Percentiles rank a stretch among this genome's conserved stretches.
Evolutionary conservation across 2,888 invertebrate species (phyloP).

Genomic region (Galerucella pusilla): DNA sequence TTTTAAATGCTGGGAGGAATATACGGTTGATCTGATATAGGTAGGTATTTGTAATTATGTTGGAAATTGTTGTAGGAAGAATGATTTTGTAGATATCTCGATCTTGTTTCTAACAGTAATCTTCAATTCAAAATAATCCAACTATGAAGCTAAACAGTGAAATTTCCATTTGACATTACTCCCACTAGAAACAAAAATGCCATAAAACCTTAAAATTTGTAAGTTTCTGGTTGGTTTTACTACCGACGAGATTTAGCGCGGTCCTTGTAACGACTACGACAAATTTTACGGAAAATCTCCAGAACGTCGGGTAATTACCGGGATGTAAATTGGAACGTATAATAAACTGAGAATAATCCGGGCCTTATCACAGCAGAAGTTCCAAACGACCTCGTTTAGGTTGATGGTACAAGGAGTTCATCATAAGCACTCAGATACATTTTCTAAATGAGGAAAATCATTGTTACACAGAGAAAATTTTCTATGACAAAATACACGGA

Average conservation of each 20-base stretch:
- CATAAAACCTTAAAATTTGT: slow-evolving; percentile 20
- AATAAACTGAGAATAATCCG: slow-evolving; percentile 51
- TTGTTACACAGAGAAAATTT: slow-evolving; percentile 6
- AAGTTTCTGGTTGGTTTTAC: slow-evolving; percentile 26
- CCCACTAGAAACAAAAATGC: slow-evolving; percentile 14
- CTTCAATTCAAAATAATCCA: too few species aligned
- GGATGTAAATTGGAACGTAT: slow-evolving; percentile 48
- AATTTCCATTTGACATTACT: background rate
- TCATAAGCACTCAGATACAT: slow-evolving; percentile 58
- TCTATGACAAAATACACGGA: background rate
- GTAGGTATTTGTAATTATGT: slow-evolving; percentile 28
- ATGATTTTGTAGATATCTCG: background rate
- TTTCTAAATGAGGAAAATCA: background rate
- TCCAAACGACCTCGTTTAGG: slow-evolving; percentile 58
- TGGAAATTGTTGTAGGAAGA: slow-evolving; percentile 22
- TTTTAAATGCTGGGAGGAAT: slow-evolving; percentile 37
- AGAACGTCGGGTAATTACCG: slow-evolving; percentile 45
- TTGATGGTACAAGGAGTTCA: slow-evolving; percentile 56
- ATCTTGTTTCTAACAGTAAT: too few species aligned
- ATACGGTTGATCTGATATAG: slow-evolving; percentile 35
- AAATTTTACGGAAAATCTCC: slow-evolving; percentile 38
- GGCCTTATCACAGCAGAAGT: slow-evolving; percentile 57
- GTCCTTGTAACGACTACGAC: slow-evolving; percentile 32
- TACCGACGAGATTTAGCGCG: slow-evolving; percentile 32
- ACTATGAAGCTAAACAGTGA: background rate